Conservation (phyloP, 2,888 invertebrate genomes). For the Cerastis leucographa region DNA sequence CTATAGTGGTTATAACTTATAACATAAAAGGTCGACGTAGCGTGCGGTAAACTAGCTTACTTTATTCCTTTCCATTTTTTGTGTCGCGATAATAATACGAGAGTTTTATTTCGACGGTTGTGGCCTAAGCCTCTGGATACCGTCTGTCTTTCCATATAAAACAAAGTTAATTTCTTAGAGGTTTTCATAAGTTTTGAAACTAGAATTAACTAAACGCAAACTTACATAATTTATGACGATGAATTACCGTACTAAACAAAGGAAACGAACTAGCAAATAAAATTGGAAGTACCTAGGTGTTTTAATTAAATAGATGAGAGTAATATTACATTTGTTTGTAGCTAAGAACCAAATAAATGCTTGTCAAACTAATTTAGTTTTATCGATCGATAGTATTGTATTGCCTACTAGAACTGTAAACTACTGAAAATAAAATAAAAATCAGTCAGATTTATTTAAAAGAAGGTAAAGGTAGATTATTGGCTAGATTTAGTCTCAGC, state of each 20-base stretch:
- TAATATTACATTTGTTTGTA: not conserved
- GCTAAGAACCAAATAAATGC: not conserved
- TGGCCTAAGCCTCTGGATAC: conserved; percentile 4
- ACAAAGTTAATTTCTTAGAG: conserved; percentile 30
- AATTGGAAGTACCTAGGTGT: conserved; percentile 18
- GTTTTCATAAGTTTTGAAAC: conserved; percentile 29
- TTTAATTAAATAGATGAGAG: not conserved
- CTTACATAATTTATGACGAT: conserved; percentile 24
- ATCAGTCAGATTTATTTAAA: not conserved
- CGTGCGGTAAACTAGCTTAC: conserved; percentile 59
- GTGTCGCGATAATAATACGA: conserved; percentile 39
- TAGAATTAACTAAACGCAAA: conserved; percentile 5
- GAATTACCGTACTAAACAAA: conserved; percentile 13
- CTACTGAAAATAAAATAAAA: not conserved
- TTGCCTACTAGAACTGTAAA: not conserved
- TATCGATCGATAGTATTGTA: not conserved
- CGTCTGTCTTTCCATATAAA: conserved; percentile 39
- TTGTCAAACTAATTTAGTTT: not conserved
- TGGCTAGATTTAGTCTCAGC: not conserved
- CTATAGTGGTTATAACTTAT: conserved; percentile 67
- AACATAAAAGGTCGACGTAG: conserved; percentile 66
- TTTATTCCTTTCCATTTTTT: conserved; percentile 56
- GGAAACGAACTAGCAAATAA: not conserved
- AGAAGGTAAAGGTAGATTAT: not conserved
- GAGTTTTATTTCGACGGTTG: conserved; percentile 36